Percentiles rank a stretch among this genome's conserved stretches.
phyloP scores from a whole-genome alignment of 2,113 vertebrate genomes.

The Oreochromis niloticus region DNA sequence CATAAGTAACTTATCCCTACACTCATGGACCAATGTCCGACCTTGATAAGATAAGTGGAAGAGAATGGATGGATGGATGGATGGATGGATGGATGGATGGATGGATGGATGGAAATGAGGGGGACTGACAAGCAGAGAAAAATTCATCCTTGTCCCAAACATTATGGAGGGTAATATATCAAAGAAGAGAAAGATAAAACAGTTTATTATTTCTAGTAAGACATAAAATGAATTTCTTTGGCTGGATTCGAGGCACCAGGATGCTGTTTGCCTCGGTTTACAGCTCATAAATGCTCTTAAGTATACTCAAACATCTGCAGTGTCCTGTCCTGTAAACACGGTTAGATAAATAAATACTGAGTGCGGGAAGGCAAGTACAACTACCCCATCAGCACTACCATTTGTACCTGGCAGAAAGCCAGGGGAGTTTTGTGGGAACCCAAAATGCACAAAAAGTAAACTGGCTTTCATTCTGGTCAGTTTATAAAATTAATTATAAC shows the following conservation, averaged over 20 bases:
- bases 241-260: neutral
- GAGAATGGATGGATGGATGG: neutral
- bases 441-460: neutral
- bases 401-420: slow-evolving; percentile 8
- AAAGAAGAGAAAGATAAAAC: neutral
- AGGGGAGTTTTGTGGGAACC: slow-evolving; percentile 51
- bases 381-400: neutral
- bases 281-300: neutral
- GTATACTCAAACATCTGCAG: neutral
- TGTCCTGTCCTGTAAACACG: slow-evolving; percentile 10
- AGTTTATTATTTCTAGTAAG: neutral
- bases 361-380: neutral
- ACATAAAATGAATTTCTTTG: neutral
- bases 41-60: neutral
- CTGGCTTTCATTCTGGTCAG: neutral
- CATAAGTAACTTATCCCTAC: neutral
- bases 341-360: slow-evolving; percentile 36
- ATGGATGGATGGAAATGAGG: neutral
- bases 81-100: rapidly evolving
- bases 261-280: neutral
- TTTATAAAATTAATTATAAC: neutral
- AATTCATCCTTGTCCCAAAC: neutral
- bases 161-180: neutral
- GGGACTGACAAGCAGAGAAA: neutral
- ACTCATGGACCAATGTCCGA: neutral